Evolutionary conservation across 2,797 vertebrate genomes (phyloP).

Genomic region (Eremophila alpestris): DNA sequence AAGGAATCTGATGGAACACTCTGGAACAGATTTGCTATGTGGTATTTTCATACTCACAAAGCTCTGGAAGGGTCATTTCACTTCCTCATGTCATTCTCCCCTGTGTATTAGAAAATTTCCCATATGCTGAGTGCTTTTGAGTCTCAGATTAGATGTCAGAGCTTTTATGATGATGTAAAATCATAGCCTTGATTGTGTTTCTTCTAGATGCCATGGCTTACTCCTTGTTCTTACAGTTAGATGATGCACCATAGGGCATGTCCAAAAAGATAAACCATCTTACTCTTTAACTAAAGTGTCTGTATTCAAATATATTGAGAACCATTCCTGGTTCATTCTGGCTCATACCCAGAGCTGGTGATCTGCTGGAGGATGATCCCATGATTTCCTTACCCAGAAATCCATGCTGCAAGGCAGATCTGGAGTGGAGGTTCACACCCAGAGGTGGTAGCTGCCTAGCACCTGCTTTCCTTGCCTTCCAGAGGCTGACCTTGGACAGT

Average conservation of each 20-base stretch:
- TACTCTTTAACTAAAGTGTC: neutral
- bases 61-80: neutral
- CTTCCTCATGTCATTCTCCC: neutral
- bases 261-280: neutral
- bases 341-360: neutral
- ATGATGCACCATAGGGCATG: neutral
- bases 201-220: neutral
- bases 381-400: neutral
- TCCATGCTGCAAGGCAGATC: neutral
- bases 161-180: neutral
- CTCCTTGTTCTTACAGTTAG: neutral
- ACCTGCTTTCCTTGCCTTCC: constrained; percentile 19
- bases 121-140: neutral
- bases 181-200: neutral
- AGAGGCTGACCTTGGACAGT: constrained; percentile 90
- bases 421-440: neutral
- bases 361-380: neutral
- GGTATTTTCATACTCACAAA: neutral
- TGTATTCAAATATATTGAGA: neutral
- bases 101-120: neutral
- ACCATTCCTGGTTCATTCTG: accelerated
- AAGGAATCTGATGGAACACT: neutral
- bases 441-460: neutral
- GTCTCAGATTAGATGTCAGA: neutral
- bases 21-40: neutral